Conservation (phyloP, 2,888 invertebrate species). For the Strigamia transsilvanica region DNA sequence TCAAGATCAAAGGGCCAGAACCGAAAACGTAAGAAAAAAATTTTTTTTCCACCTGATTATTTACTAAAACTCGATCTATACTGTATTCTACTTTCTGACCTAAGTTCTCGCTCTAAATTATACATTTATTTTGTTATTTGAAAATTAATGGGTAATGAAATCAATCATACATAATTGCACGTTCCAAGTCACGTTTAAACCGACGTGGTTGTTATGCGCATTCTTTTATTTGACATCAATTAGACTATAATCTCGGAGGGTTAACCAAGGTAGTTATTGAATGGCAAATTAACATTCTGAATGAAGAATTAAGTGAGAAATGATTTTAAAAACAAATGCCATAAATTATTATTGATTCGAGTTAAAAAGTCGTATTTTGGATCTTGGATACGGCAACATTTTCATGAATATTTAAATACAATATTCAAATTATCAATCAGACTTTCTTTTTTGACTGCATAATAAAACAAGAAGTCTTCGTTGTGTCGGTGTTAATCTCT, state of each 20-base stretch:
- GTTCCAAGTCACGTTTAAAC: no score
- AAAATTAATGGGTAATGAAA: neutral
- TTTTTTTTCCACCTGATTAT: neutral
- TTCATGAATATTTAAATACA: neutral
- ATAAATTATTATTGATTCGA: neutral
- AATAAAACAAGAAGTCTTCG: neutral
- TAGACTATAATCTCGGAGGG: no score
- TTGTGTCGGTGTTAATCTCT: constrained; percentile 9
- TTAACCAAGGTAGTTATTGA: no score
- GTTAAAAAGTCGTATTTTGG: neutral
- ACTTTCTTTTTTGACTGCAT: neutral
- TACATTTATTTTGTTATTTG: neutral
- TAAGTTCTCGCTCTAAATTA: neutral
- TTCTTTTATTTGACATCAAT: no score
- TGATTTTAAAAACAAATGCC: neutral
- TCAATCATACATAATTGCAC: neutral
- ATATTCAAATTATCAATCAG: neutral
- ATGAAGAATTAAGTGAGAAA: neutral
- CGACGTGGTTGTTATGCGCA: no score
- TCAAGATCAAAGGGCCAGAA: neutral
- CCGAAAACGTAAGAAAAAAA: neutral
- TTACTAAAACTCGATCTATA: neutral
- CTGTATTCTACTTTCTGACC: neutral
- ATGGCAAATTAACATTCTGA: no score
- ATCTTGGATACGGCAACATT: no score